Conservation (phyloP, 2,888 invertebrate genomes). For the Patella ulyssiponensis region DNA sequence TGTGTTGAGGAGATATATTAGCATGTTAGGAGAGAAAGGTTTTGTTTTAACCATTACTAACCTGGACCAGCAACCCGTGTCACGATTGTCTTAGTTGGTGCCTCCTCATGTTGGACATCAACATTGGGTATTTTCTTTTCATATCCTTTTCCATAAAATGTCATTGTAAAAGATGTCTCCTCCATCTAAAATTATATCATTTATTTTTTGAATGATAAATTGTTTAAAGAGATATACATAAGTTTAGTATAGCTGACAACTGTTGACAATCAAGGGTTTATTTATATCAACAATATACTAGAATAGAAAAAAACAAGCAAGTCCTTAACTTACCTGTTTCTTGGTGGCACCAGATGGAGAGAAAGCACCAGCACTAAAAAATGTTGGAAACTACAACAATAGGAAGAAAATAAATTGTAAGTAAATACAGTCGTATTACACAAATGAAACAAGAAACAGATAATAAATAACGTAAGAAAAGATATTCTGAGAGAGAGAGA, state of each 20-base stretch:
- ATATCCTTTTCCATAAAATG: conserved; percentile 87
- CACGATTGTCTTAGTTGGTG: conserved; percentile 73
- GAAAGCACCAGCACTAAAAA: conserved; percentile 83
- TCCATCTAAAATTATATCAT: conserved; percentile 72
- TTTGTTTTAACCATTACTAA: conserved; percentile 33
- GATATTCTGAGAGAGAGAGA: no score
- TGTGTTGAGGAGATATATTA: neutral
- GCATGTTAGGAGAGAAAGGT: neutral
- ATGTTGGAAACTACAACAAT: conserved; percentile 76
- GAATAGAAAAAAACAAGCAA: neutral
- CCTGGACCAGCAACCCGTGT: conserved; percentile 72
- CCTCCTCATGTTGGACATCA: conserved; percentile 76
- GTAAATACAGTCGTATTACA: no score
- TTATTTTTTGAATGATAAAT: no score
- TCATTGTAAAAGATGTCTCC: conserved; percentile 78
- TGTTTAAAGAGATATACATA: no score
- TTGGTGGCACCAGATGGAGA: conserved; percentile 77
- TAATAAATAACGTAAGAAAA: no score
- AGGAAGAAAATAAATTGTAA: neutral
- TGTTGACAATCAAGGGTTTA: no score
- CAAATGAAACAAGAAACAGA: no score
- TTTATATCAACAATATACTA: no score
- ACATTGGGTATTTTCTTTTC: conserved; percentile 76
- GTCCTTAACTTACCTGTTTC: conserved; percentile 68
- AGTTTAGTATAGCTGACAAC: no score